A percentile compares a stretch with the other conserved stretches of the same genome.
These are phyloP conservation scores for Neodiprion lecontei DNA, from an alignment of 1,140 invertebrate species.

Conservation along the genomic window DNA sequence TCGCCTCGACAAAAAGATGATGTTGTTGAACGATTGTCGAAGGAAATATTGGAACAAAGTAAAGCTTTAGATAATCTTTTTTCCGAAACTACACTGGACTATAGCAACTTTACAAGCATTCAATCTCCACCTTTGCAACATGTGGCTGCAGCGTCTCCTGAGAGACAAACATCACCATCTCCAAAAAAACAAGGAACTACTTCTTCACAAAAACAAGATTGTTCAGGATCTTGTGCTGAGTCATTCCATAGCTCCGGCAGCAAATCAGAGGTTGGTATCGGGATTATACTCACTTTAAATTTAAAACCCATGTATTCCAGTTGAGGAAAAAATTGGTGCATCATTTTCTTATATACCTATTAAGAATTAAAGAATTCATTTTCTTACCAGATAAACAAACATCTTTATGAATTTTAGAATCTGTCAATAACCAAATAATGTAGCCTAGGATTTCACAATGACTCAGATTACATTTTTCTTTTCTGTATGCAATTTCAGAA, in stretches of 20 bases:
- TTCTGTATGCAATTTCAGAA: constrained; percentile 25
- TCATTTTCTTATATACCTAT: no score
- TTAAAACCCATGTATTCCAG: no score
- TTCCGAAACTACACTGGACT: constrained; percentile 20
- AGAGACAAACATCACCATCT: neutral
- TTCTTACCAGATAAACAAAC: no score
- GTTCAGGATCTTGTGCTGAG: neutral
- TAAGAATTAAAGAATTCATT: no score
- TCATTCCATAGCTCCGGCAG: neutral
- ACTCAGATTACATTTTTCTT: no score
- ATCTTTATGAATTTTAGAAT: no score
- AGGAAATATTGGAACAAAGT: constrained; percentile 54
- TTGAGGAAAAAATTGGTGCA: no score
- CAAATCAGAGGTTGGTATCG: neutral
- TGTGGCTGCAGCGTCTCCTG: neutral
- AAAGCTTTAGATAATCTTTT: constrained; percentile 39
- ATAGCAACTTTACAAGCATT: constrained; percentile 16
- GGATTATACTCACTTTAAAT: no score
- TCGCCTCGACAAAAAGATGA: constrained; percentile 32
- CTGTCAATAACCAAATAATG: no score
- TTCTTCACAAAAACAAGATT: neutral
- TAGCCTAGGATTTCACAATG: no score
- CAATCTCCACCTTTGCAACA: neutral
- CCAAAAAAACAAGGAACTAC: neutral
- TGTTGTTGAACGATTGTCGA: constrained; percentile 45